A percentile compares a stretch with the other conserved stretches of the same genome.
phyloP scores from a whole-genome alignment of 2,797 vertebrate genomes.

The Chiroxiphia lanceolata region DNA sequence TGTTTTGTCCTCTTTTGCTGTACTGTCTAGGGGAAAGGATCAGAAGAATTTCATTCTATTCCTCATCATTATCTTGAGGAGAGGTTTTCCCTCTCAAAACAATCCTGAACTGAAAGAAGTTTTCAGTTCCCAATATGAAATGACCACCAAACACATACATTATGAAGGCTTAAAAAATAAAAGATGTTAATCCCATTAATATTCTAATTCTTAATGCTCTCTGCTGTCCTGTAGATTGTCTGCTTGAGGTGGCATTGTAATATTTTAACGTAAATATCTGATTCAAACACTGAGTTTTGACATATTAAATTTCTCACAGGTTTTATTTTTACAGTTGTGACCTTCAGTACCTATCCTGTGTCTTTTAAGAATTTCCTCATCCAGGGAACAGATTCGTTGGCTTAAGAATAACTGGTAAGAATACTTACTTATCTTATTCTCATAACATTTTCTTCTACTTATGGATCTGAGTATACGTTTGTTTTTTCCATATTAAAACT shows the following conservation, averaged over 20 bases:
- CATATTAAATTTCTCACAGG: constrained; percentile 62
- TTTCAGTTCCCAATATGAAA: constrained; percentile 8
- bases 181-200: constrained; percentile 24
- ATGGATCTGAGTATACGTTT: background rate
- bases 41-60: constrained; percentile 41
- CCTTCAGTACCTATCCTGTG: constrained; percentile 35
- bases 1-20: constrained; percentile 57
- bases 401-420: constrained; percentile 73
- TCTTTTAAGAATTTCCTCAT: constrained; percentile 63
- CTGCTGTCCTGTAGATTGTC: background rate
- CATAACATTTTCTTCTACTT: background rate
- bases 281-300: background rate
- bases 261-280: constrained; percentile 1
- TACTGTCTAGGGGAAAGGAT: constrained; percentile 34
- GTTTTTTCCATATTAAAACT: background rate
- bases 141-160: background rate
- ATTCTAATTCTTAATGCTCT: background rate
- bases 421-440: background rate
- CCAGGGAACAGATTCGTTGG: constrained; percentile 17
- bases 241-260: background rate
- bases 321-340: constrained; percentile 75
- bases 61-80: constrained; percentile 20
- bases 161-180: constrained; percentile 17
- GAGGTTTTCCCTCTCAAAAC: constrained; percentile 22
- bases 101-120: constrained; percentile 43